Conservation (phyloP, 2,797 vertebrate species). For the Notolabrus celidotus region DNA sequence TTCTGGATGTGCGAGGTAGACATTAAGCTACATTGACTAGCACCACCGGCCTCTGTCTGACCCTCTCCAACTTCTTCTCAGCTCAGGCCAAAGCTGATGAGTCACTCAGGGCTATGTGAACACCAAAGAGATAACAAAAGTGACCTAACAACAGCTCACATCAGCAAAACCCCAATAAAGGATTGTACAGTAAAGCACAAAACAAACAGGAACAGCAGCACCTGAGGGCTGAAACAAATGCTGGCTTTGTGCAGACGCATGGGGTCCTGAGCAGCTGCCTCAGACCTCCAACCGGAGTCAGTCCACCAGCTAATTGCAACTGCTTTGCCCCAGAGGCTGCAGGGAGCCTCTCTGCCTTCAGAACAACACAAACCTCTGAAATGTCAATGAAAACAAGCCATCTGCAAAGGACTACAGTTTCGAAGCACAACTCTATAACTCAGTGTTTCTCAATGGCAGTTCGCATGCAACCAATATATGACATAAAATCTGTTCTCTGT, state of each 20-base stretch:
- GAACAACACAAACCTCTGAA: constrained; percentile 48
- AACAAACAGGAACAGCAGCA: constrained; percentile 21
- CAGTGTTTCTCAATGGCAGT: constrained; percentile 9
- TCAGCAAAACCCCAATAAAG: neutral
- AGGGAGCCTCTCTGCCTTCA: constrained; percentile 36
- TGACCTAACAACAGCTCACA: constrained; percentile 7
- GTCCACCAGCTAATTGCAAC: constrained; percentile 53
- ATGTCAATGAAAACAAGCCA: constrained; percentile 48
- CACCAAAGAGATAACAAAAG: constrained; percentile 2
- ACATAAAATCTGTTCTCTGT: neutral
- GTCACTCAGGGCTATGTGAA: constrained; percentile 15
- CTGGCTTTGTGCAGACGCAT: constrained; percentile 40
- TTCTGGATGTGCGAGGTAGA: constrained; percentile 52
- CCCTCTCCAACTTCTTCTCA: constrained; percentile 46
- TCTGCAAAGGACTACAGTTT: constrained; percentile 23
- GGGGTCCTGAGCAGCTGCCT: constrained; percentile 21
- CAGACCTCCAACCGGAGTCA: constrained; percentile 33
- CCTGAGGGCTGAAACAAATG: constrained; percentile 26
- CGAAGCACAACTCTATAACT: neutral
- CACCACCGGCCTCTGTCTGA: constrained; percentile 66
- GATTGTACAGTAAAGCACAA: neutral
- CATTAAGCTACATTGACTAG: constrained; percentile 57
- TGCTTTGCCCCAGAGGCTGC: constrained; percentile 25
- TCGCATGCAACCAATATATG: neutral
- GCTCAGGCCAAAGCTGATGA: constrained; percentile 11